Conservation (phyloP, 1,140 invertebrate species). For the Rhagoletis pomonella region DNA sequence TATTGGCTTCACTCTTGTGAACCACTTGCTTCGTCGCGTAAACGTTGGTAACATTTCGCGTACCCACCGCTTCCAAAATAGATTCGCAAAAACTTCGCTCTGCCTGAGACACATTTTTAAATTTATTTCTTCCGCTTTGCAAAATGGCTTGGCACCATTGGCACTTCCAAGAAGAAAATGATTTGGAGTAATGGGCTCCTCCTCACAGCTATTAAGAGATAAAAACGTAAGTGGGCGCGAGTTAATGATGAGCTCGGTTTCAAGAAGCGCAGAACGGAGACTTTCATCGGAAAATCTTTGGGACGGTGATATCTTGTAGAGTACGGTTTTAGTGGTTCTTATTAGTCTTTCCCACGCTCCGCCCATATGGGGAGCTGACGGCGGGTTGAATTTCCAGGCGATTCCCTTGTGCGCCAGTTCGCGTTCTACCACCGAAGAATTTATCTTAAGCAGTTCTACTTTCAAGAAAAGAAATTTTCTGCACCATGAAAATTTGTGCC, state of each 20-base stretch:
- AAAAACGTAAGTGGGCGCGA: too few species aligned
- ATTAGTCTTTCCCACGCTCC: too few species aligned
- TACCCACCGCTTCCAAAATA: constrained; percentile 4
- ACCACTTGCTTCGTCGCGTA: background rate
- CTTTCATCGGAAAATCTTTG: too few species aligned
- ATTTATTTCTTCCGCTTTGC: background rate
- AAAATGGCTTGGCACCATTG: too few species aligned
- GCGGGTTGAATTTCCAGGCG: too few species aligned
- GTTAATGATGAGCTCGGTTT: too few species aligned
- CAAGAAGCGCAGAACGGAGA: too few species aligned
- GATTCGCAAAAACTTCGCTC: background rate
- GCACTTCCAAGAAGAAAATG: background rate
- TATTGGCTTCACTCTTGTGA: background rate
- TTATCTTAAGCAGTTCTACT: background rate
- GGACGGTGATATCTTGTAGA: too few species aligned
- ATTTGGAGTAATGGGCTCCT: constrained; percentile 37
- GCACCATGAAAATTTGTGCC: constrained; percentile 73
- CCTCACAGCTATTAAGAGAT: background rate
- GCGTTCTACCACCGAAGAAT: background rate
- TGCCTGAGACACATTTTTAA: background rate
- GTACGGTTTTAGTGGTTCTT: too few species aligned
- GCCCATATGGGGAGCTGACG: too few species aligned
- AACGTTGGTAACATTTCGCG: constrained; percentile 31
- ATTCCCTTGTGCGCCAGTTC: too few species aligned
- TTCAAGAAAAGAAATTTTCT: constrained; percentile 34